A percentile compares a stretch with the other conserved stretches of the same genome.
These are phyloP conservation scores for Eurosta solidaginis DNA, from an alignment of 1,140 invertebrate species.

Conservation along the genomic window DNA sequence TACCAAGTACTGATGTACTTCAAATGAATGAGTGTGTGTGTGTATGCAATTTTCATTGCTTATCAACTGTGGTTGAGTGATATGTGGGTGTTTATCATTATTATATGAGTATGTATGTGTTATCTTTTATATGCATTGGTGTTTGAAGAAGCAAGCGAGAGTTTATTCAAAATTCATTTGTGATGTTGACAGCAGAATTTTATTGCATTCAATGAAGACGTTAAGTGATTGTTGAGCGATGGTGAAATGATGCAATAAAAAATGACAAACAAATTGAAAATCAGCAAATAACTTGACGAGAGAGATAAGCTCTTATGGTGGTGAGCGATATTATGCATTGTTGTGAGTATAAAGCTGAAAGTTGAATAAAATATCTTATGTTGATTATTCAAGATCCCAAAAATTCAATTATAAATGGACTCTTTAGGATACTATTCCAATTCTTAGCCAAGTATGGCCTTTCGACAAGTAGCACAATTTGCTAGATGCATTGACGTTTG, in stretches of 20 bases:
- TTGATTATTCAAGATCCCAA: too few species aligned
- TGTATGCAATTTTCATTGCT: not conserved
- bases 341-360: not conserved
- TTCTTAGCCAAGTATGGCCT: too few species aligned
- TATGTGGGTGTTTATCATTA: not conserved
- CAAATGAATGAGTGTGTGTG: not conserved
- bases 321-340: not conserved
- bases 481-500: too few species aligned
- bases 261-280: conserved; percentile 15
- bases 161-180: conserved; percentile 27
- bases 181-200: conserved; percentile 28
- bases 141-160: not conserved
- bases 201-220: conserved; percentile 27
- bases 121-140: not conserved
- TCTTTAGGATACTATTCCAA: too few species aligned
- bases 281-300: not conserved
- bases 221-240: conserved; percentile 22
- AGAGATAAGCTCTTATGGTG: too few species aligned
- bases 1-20: not conserved
- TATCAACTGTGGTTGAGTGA: conserved; percentile 1
- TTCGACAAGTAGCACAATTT: too few species aligned
- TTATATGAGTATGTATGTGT: not conserved
- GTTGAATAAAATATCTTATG: not conserved
- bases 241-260: not conserved
- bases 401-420: too few species aligned